phyloP scores from a whole-genome alignment of 2,888 invertebrate genomes.

The Lobophora halterata region DNA sequence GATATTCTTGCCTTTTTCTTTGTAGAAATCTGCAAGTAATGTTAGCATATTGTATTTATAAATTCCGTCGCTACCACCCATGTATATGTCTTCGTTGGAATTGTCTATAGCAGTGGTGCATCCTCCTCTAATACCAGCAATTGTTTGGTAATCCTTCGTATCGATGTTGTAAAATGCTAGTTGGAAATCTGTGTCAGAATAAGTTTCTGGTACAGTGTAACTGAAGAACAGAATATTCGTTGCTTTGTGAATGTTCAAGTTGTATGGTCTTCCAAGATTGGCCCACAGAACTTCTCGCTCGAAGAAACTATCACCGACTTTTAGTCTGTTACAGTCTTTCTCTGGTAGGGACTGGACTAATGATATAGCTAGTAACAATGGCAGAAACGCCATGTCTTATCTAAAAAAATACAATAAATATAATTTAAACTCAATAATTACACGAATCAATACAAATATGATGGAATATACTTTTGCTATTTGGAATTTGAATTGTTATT shows the following conservation, averaged over 20 bases:
- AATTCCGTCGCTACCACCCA: constrained; percentile 64
- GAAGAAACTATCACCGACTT: constrained; percentile 50
- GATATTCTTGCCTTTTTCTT: constrained; percentile 53
- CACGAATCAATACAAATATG: too few species aligned
- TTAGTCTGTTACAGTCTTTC: constrained; percentile 44
- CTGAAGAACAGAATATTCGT: constrained; percentile 57
- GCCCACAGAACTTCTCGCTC: constrained; percentile 47
- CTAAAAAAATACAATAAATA: constrained; percentile 23
- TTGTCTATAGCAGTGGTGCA: constrained; percentile 57
- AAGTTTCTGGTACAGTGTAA: constrained; percentile 47
- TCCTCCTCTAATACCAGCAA: constrained; percentile 55
- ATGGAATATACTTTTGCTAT: too few species aligned
- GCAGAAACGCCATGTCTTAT: constrained; percentile 22
- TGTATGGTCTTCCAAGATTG: constrained; percentile 48
- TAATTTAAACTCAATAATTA: too few species aligned
- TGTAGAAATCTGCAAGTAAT: constrained; percentile 52
- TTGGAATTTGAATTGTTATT: too few species aligned
- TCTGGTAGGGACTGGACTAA: constrained; percentile 28
- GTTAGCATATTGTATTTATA: constrained; percentile 58
- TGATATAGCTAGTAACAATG: constrained; percentile 22
- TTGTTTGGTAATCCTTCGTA: constrained; percentile 43
- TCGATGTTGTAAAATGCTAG: constrained; percentile 49
- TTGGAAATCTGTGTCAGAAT: constrained; percentile 56
- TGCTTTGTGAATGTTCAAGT: constrained; percentile 48
- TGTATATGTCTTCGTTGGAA: constrained; percentile 48